Evolutionary conservation across 2,113 vertebrate genomes (phyloP), one percentile per base, ranked within the genome.

Genomic region (Alaudala cheleensis): DNA sequence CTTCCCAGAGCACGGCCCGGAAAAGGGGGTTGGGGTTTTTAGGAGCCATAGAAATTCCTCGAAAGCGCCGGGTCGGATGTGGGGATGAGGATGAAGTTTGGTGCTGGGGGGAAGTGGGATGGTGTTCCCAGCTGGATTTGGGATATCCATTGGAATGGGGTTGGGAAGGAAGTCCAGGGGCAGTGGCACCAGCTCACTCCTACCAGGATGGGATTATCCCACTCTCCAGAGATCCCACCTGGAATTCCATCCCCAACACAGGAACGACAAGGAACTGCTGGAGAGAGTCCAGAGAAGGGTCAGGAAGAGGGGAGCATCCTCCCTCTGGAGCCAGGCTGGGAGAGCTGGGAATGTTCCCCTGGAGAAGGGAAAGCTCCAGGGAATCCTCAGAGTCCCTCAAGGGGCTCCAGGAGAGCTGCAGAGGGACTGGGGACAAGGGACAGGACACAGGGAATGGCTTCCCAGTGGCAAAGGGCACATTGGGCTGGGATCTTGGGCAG

Each of bases 21-120:
- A 50, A 86, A 78, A 76, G 28, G 20, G 34, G 2, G 11, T 2
- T 74, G 81, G 71, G 45, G 20, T 88, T 80, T 81, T 81, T 5
- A 40, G 76, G 21, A 92, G 81, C 37, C 65, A 72, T 70, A n/a
- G 1, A 72, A 84, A 86, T 82, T 40, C 94, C 85, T 81, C 86
- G 16, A 56, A 92, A 96, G 50, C 13, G 10, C n/a, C 1, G 1
- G 25, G 66, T 58, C 11, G 45, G 65, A n/a, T 11, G 51, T 4
- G 83, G 58, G 20, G 37, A 10, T 20, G 47, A 49, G 76, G 14
- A 21, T 56, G 84, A 4, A 22, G 40, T 4, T 56, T 66, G 19
- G 37, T 66, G n/a, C 4, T 5, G 14, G 2, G 10, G 2, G 3
- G 11, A 21, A 7, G 40, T 10, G 31, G 12, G 2, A 24, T 1